Evolutionary conservation across 1,140 invertebrate genomes (phyloP), one percentile per base, ranked within the genome.

Genomic region (Belonocnema kinseyi): DNA sequence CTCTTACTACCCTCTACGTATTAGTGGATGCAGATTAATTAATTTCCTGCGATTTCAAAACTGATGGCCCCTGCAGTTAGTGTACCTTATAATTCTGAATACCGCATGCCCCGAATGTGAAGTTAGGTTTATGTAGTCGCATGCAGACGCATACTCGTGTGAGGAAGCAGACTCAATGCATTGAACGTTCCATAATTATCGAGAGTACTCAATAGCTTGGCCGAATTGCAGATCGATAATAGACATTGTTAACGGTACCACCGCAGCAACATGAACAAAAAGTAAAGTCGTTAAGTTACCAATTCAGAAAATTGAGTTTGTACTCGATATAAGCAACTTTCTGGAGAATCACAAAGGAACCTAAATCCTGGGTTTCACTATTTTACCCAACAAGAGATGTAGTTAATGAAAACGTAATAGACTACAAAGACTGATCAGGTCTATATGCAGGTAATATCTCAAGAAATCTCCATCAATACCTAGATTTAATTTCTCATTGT

Each of bases 141-240:
- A 85, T 83, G 77, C 80, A 82, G 74, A 77, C 77, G 73, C 52
- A 74, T 72, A 74, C 52, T 77, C 75, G 79, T 79, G 83, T 80
- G 78, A 75, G 77, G 75, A 84, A 78, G 82, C 81, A 75, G 79
- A 83, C 83, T 85, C 84, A 84, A 87, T 87, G 86, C 85, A 86
- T 83, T 84, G 84, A 85, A 86, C 86, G 85, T 86, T 87, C 81
- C 80, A 87, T 80, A 87, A 86, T 85, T 86, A 85, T 86, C 85
- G 86, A 87, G 85, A 85, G 86, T 86, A 85, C 84, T 87, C 86
- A 81, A 78, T 84, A 85, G 84, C 85, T 87, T 85, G 80, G 82
- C 80, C 84, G 80, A 85, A 85, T 85, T 33, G 26, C 58, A 61
- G 58, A 61, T 61, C 58, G 33, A 61, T 61, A 61, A 26, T 33